A percentile compares a stretch with the other conserved stretches of the same genome.
These are phyloP conservation scores for Bagarius yarrelli DNA, from an alignment of 2,113 vertebrate genomes.

Conservation along the genomic window DNA sequence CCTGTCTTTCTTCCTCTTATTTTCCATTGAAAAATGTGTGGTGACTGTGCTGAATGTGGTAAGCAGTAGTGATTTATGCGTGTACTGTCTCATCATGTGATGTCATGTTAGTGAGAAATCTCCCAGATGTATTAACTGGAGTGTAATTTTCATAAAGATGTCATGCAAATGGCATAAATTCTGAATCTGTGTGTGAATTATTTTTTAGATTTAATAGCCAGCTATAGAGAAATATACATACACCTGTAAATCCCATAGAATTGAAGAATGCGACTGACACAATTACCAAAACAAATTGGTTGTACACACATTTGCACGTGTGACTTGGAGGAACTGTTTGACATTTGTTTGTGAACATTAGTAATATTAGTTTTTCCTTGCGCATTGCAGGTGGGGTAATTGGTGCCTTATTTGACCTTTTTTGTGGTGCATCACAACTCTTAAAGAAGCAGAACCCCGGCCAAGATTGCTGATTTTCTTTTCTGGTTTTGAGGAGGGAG, in stretches of 20 bases:
- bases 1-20: constrained; percentile 32
- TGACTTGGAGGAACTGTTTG: not conserved
- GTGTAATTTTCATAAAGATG: constrained; percentile 10
- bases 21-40: constrained; percentile 44
- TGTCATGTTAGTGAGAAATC: constrained; percentile 24
- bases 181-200: not conserved
- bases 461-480: constrained; percentile 56
- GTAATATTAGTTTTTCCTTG: constrained; percentile 38
- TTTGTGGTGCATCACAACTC: constrained; percentile 45
- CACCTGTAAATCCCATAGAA: not conserved
- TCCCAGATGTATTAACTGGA: constrained; percentile 5
- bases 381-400: constrained; percentile 63
- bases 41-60: constrained; percentile 22
- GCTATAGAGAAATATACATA: too few species aligned
- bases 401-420: constrained; percentile 1
- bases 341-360: not conserved
- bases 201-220: not conserved
- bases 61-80: constrained; percentile 12
- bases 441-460: constrained; percentile 56
- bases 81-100: constrained; percentile 10
- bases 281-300: not conserved
- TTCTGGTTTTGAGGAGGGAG: constrained; percentile 53
- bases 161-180: not conserved
- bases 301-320: not conserved
- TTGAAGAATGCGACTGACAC: not conserved